A percentile compares a stretch with the other conserved stretches of the same genome.
Conservation (phyloP, 2,797 vertebrate genomes). For the Chromobotia macracanthus region DNA sequence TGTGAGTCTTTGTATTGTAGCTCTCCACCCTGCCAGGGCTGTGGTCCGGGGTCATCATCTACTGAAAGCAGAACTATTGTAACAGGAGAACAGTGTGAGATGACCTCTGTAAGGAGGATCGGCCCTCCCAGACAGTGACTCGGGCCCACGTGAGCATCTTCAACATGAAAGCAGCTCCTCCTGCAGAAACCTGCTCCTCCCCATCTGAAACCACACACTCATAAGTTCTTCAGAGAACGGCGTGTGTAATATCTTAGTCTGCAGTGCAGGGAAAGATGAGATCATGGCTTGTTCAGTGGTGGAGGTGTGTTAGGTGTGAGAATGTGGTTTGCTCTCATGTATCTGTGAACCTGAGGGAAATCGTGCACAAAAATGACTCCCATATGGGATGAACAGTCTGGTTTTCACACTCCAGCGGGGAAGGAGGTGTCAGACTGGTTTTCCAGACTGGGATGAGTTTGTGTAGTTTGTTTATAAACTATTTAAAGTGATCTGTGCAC, state of each 20-base stretch:
- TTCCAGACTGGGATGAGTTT: constrained; percentile 9
- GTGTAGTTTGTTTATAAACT: constrained; percentile 11
- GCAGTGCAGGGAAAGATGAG: too few relatives aligned
- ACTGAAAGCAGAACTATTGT: too few relatives aligned
- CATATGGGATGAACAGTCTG: constrained; percentile 51
- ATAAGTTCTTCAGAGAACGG: too few relatives aligned
- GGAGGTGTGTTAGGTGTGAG: too few relatives aligned
- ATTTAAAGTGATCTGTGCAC: constrained; percentile 17
- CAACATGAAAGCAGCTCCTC: constrained; percentile 33
- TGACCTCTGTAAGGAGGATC: constrained; percentile 33
- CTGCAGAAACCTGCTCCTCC: too few relatives aligned
- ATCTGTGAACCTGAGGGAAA: constrained; percentile 42
- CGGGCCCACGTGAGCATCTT: constrained; percentile 47
- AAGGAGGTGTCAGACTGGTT: not conserved
- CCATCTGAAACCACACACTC: constrained; percentile 9
- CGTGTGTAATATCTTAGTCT: too few relatives aligned
- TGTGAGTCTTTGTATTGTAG: too few relatives aligned
- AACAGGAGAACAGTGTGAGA: too few relatives aligned
- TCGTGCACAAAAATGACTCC: constrained; percentile 50
- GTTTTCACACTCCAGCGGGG: not conserved
- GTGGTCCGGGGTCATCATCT: too few relatives aligned
- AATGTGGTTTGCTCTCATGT: too few relatives aligned
- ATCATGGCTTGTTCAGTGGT: too few relatives aligned
- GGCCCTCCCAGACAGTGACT: not conserved
- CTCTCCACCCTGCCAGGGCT: too few relatives aligned